Percentiles rank a stretch among this genome's conserved stretches.
Evolutionary conservation across 2,113 vertebrate genomes (phyloP).

Genomic region (Labrus mixtus): DNA sequence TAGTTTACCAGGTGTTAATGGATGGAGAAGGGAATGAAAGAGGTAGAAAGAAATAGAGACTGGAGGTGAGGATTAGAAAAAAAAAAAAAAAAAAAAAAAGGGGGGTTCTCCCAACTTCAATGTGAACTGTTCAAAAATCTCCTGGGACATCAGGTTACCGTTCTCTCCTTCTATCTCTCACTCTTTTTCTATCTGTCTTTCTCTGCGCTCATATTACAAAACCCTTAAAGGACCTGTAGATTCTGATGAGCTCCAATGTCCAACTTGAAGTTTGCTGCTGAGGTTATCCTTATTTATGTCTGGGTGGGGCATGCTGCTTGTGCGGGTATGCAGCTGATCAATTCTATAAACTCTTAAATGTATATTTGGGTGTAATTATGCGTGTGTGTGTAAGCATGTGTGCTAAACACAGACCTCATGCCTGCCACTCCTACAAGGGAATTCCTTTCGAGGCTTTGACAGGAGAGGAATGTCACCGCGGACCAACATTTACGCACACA

Average conservation of each 20-base stretch:
- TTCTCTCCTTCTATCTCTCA: constrained; percentile 44
- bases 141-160: constrained; percentile 80
- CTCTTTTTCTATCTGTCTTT: constrained; percentile 67
- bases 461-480: constrained; percentile 72
- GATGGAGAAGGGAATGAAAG: constrained; percentile 32
- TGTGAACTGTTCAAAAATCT: constrained; percentile 70
- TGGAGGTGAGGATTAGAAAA: not conserved
- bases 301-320: constrained; percentile 59
- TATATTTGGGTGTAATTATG: constrained; percentile 11
- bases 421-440: constrained; percentile 81
- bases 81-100: not conserved
- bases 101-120: constrained; percentile 71
- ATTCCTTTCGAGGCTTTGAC: constrained; percentile 79
- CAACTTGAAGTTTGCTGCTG: constrained; percentile 68
- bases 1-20: constrained; percentile 7
- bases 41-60: not conserved
- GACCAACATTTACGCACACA: constrained; percentile 63
- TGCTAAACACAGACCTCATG: constrained; percentile 73
- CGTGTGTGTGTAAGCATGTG: constrained; percentile 4
- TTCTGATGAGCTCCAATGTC: constrained; percentile 76
- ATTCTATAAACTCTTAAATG: constrained; percentile 19
- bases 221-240: constrained; percentile 76
- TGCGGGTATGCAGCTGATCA: constrained; percentile 25
- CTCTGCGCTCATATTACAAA: constrained; percentile 81
- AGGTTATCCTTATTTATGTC: constrained; percentile 63